Evolutionary conservation across 2,113 vertebrate species (phyloP), one percentile per base, ranked within the genome.

Genomic region (Hippocampus guttulatus): DNA sequence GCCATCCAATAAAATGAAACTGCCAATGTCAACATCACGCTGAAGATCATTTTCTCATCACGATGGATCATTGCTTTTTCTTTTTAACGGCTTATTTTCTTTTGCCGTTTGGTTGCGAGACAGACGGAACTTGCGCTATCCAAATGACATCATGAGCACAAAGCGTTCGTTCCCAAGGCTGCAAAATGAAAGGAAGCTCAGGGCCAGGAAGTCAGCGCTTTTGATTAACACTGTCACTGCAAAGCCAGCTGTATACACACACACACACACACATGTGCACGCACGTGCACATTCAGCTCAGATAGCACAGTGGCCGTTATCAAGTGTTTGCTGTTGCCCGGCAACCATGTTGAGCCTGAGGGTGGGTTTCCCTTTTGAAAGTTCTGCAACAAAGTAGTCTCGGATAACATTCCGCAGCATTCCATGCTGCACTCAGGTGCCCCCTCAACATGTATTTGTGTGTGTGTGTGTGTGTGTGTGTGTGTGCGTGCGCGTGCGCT

Each of bases 391-490:
- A 60, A 52, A 68, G 9, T 12, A 74, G 76, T 60, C n/a, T 64
- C 67, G 73, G 73, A 82, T 84, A 79, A 85, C 86, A 84, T 88
- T 88, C 78, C 51, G 2, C 71, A 45, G 73, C 78, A 68, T 84
- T 83, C 75, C 73, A 45, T 20, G 60, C 41, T 57, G 63, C 55
- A 75, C 75, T 62, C 74, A 82, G 74, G 75, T 75, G 74, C 43
- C 27, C 43, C 54, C 65, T 47, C 67, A 11, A 69, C 33, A 47
- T 68, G 8, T 68, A 12, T 27, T 3, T 49, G 2, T 52, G 51
- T 52, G 51, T 52, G 51, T 52, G 49, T 51, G 49, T 21, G 15
- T 20, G 38, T 65, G 20, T 65, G 40, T 64, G 33, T 38, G 30
- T 63, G 61, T 63, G 62, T 65, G 27, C 51, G 47, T 27, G 41